Evolutionary conservation across 1,140 invertebrate species (phyloP).

Genomic region (Tachypleus tridentatus): DNA sequence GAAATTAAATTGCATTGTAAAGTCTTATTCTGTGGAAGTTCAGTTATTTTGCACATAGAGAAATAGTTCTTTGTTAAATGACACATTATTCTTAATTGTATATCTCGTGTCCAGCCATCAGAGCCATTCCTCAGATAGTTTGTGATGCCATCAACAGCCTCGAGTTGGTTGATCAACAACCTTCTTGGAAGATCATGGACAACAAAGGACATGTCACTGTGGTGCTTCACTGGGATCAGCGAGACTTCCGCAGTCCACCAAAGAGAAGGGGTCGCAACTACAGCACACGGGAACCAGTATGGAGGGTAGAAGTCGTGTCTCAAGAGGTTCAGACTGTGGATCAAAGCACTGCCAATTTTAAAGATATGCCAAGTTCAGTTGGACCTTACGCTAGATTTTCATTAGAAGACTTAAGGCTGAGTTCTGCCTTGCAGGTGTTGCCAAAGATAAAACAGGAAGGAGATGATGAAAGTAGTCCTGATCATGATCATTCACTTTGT

Average conservation of each 20-base stretch:
- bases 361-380: slow-evolving; percentile 1
- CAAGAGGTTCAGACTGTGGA: slow-evolving; percentile 10
- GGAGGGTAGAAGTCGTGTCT: slow-evolving; percentile 20
- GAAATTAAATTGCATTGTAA: too few species aligned
- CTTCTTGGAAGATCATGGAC: slow-evolving; percentile 93
- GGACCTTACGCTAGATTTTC: slow-evolving; percentile 23
- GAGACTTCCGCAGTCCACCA: not conserved
- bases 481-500: slow-evolving; percentile 46
- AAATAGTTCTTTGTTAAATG: too few species aligned
- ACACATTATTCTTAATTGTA: not conserved
- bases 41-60: too few species aligned
- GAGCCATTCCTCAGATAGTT: slow-evolving; percentile 86
- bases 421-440: slow-evolving; percentile 18
- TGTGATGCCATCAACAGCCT: slow-evolving; percentile 87
- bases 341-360: slow-evolving; percentile 7
- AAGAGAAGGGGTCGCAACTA: not conserved
- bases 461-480: too few species aligned
- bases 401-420: slow-evolving; percentile 19
- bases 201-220: slow-evolving; percentile 85
- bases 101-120: slow-evolving; percentile 48
- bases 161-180: slow-evolving; percentile 82
- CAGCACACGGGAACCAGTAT: slow-evolving; percentile 23
- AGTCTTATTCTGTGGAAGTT: too few species aligned
- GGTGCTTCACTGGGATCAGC: slow-evolving; percentile 79
- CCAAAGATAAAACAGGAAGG: not conserved